Base-by-base conservation (phyloP, 2,888 invertebrate genomes). In the Lathronympha strigana region DNA sequence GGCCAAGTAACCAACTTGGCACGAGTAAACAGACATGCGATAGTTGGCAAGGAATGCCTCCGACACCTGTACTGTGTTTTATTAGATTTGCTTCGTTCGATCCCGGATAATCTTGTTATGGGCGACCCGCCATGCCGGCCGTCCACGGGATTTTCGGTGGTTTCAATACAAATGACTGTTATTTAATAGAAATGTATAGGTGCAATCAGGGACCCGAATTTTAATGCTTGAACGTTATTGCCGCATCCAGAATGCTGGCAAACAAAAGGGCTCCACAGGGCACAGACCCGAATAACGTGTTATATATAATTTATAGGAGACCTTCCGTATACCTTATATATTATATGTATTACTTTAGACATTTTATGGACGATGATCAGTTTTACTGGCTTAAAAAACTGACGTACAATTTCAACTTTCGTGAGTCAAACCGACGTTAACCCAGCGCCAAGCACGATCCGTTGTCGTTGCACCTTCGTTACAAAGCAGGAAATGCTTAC, bases 161-260 rank as follows among this genome's bases (percentile, higher is more conserved):
- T 49, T 47, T 54, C 47, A 28, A 54, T 60, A 25, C 33, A 15
- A 43, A 57, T 31, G 45, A 47, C 25, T 55, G 17, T 49, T 57
- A 57, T 55, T 21, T 38, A 60, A 25, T 31, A 25, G 9, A 19
- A 33, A 31, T 25, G 25, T 25, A 25, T 25, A 25, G n/a, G n/a
- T n/a, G n/a, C n/a, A n/a, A n/a, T n/a, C n/a, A n/a, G n/a, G n/a
- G 87, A 86, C 88, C 88, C 83, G 82, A 87, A 88, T 88, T 88
- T 88, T 84, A 89, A 89, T 88, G 86, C 76, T 80, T 76, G 77
- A 82, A 79, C 84, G 82, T 84, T 88, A 87, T 88, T 84, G 81
- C 82, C 79, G 78, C 78, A 79, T 82, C 79, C 79, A 82, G 83
- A 82, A 83, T 78, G 78, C 78, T 77, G 76, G 78, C 83, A 84